Percentiles rank a stretch among this genome's conserved stretches.
Conservation (phyloP, 2,888 invertebrate genomes). For the Schizaphis graminum region DNA sequence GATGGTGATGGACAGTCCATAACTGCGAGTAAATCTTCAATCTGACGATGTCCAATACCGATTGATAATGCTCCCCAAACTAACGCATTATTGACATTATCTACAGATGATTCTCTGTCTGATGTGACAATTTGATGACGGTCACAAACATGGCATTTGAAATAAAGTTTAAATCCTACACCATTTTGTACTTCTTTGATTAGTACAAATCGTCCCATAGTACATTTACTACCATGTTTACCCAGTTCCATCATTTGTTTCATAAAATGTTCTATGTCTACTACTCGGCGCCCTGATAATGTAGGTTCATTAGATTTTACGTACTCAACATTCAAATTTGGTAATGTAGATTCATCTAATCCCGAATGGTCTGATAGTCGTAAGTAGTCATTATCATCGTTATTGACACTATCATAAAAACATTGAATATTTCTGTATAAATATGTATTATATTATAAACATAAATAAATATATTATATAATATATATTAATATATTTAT, state of each 20-base stretch:
- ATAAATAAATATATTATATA: no score
- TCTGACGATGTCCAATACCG: background rate
- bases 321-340: conserved; percentile 5
- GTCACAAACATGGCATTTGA: conserved; percentile 2
- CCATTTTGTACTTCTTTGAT: no score
- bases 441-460: no score
- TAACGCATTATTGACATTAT: background rate
- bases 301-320: conserved; percentile 11
- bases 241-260: conserved; percentile 6
- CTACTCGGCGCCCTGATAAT: conserved; percentile 3
- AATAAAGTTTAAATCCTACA: background rate
- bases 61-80: background rate
- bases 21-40: background rate
- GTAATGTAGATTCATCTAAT: conserved; percentile 12
- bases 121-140: background rate
- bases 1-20: no score
- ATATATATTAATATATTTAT: no score
- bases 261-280: conserved; percentile 16
- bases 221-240: background rate
- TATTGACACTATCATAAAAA: no score
- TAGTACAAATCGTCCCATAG: background rate
- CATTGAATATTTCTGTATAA: no score
- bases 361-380: no score
- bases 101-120: background rate
- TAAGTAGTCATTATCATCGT: background rate